Conservation (phyloP, 2,888 invertebrate genomes). For the Drosophila silvestris region DNA sequence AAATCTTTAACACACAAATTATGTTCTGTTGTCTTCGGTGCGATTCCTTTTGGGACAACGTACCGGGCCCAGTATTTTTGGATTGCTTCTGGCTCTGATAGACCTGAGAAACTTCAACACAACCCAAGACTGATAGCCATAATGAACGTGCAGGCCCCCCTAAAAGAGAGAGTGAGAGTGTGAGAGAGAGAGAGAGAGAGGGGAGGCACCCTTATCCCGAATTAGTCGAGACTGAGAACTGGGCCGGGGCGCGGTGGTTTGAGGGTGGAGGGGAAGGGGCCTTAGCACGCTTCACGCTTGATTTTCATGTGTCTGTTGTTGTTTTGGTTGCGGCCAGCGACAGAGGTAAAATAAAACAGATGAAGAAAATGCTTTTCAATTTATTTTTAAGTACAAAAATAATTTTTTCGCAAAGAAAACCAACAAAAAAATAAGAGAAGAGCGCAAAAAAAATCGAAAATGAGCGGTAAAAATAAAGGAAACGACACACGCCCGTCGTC, state of each 20-base stretch:
- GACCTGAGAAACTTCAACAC: slow-evolving; percentile 19
- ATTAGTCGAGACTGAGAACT: slow-evolving; percentile 16
- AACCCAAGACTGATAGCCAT: slow-evolving; percentile 34
- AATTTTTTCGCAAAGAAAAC: slow-evolving; percentile 57
- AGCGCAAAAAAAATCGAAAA: slow-evolving; percentile 28
- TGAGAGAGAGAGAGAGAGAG: not conserved
- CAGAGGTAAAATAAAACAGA: slow-evolving; percentile 50
- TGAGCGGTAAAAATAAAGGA: slow-evolving; percentile 75
- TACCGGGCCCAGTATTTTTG: slow-evolving; percentile 55
- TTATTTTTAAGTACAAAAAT: slow-evolving; percentile 83
- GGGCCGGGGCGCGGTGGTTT: slow-evolving; percentile 6
- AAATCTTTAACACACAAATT: slow-evolving; percentile 53
- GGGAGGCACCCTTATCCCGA: slow-evolving; percentile 19
- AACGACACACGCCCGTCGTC: slow-evolving; percentile 67
- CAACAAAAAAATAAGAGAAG: slow-evolving; percentile 24
- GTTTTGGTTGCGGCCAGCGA: slow-evolving; percentile 50
- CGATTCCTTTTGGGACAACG: slow-evolving; percentile 15
- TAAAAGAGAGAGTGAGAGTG: not conserved
- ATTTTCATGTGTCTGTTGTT: slow-evolving; percentile 76
- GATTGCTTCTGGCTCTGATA: slow-evolving; percentile 28
- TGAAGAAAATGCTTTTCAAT: slow-evolving; percentile 80
- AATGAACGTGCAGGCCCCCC: slow-evolving; percentile 49
- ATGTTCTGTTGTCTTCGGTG: slow-evolving; percentile 60
- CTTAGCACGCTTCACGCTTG: slow-evolving; percentile 72
- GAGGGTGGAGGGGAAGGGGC: not conserved